phyloP scores from a whole-genome alignment of 2,797 vertebrate genomes.

The Ctenopoma kingsleyae region DNA sequence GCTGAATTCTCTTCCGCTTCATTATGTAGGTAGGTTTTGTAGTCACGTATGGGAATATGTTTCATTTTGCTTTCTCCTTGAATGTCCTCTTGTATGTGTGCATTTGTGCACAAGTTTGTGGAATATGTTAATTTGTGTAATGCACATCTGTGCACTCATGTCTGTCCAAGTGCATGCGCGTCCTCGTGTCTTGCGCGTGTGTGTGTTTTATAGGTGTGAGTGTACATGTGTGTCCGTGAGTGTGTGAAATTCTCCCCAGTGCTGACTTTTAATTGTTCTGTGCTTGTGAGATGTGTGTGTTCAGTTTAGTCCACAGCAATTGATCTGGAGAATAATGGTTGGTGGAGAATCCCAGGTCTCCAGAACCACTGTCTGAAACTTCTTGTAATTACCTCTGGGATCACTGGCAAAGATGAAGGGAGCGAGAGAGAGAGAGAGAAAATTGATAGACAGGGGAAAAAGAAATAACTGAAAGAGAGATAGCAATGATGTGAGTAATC shows the following conservation, averaged over 20 bases:
- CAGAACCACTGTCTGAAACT: constrained; percentile 68
- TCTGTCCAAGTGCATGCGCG: not conserved
- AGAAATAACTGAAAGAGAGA: constrained; percentile 33
- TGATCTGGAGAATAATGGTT: constrained; percentile 77
- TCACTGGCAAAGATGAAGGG: constrained; percentile 44
- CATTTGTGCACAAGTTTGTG: not conserved
- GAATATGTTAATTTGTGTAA: constrained; percentile 12
- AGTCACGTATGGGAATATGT: constrained; percentile 15
- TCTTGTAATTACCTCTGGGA: constrained; percentile 74
- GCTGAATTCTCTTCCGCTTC: constrained; percentile 26
- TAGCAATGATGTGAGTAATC: constrained; percentile 28
- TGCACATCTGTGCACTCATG: not conserved
- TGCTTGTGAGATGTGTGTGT: constrained; percentile 71
- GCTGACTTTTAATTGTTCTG: constrained; percentile 76
- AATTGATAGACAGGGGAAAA: constrained; percentile 13
- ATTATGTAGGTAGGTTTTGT: constrained; percentile 20
- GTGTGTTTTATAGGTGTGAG: not conserved
- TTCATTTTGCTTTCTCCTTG: constrained; percentile 29
- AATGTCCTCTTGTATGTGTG: not conserved
- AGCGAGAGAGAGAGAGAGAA: not conserved
- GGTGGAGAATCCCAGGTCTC: constrained; percentile 62
- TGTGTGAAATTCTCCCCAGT: constrained; percentile 37
- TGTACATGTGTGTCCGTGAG: not conserved
- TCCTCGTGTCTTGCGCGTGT: not conserved
- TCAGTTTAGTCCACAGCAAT: constrained; percentile 72